Conservation (phyloP, 2,797 vertebrate species). For the Leptoclinus maculatus region DNA sequence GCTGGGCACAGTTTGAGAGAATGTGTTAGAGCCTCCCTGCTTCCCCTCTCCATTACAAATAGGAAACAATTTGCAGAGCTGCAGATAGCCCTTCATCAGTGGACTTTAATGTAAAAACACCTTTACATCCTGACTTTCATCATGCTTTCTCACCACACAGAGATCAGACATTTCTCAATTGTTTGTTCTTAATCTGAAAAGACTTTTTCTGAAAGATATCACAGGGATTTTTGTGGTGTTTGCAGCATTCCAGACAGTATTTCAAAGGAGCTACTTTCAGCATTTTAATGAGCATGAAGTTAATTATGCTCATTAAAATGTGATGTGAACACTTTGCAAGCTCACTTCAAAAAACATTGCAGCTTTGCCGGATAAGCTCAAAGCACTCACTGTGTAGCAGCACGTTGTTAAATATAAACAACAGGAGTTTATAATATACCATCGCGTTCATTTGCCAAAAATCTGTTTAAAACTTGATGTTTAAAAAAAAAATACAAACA, state of each 20-base stretch:
- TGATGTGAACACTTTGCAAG: constrained; percentile 46
- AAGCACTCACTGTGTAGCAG: constrained; percentile 30
- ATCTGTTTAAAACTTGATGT: constrained; percentile 10
- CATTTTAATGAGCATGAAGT: constrained; percentile 60
- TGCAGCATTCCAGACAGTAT: constrained; percentile 44
- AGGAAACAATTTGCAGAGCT: constrained; percentile 46
- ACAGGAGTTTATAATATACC: not conserved
- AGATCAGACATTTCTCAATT: not conserved
- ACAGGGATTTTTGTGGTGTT: constrained; percentile 41
- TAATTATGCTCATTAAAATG: no score
- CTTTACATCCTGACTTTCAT: not conserved
- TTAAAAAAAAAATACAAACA: no score
- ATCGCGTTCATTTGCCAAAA: constrained; percentile 15
- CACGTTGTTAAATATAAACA: constrained; percentile 42
- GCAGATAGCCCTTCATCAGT: constrained; percentile 6
- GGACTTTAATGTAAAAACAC: constrained; percentile 10
- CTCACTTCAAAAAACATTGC: constrained; percentile 35
- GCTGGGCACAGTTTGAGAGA: constrained; percentile 71
- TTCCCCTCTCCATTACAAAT: constrained; percentile 38
- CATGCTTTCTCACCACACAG: constrained; percentile 1
- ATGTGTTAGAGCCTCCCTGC: constrained; percentile 35
- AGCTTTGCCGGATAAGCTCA: constrained; percentile 38
- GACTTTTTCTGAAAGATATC: constrained; percentile 32
- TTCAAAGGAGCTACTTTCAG: constrained; percentile 51
- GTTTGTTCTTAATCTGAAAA: constrained; percentile 36